Conservation (phyloP, 2,888 invertebrate species). For the Augiades crinisus region DNA sequence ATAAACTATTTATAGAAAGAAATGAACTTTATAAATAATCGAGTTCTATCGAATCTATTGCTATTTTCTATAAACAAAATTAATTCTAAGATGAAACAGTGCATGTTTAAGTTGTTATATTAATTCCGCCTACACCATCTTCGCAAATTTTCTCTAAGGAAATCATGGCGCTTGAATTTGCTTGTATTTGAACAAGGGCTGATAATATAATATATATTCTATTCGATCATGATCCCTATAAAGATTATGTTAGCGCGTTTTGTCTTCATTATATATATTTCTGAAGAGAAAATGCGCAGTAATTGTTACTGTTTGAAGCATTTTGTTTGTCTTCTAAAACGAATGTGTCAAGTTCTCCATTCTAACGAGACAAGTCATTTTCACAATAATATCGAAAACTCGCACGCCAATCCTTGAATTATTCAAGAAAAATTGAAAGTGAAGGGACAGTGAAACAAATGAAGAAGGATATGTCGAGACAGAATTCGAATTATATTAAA, state of each 20-base stretch:
- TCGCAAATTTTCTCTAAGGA: slow-evolving; percentile 2
- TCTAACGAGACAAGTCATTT: slow-evolving; percentile 33
- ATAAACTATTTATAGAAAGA: too few species aligned
- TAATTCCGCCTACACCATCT: background rate
- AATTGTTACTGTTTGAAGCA: too few species aligned
- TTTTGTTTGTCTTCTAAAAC: background rate
- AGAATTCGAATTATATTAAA: slow-evolving; percentile 62
- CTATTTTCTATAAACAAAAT: background rate
- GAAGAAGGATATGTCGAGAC: slow-evolving; percentile 59
- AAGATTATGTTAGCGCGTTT: too few species aligned
- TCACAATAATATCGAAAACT: slow-evolving; percentile 55
- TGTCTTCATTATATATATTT: too few species aligned
- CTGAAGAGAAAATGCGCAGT: too few species aligned
- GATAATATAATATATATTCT: too few species aligned
- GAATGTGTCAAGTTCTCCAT: slow-evolving; percentile 15
- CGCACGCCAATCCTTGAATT: slow-evolving; percentile 56
- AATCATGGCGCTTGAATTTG: background rate
- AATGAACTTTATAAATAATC: too few species aligned
- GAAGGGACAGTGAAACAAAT: slow-evolving; percentile 58
- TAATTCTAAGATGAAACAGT: background rate
- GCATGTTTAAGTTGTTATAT: background rate
- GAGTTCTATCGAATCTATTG: too few species aligned
- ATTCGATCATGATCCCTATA: too few species aligned
- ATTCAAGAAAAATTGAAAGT: slow-evolving; percentile 72
- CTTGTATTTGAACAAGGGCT: too few species aligned